Base-by-base conservation (phyloP, 2,888 invertebrate genomes). In the Alsophila aescularia region DNA sequence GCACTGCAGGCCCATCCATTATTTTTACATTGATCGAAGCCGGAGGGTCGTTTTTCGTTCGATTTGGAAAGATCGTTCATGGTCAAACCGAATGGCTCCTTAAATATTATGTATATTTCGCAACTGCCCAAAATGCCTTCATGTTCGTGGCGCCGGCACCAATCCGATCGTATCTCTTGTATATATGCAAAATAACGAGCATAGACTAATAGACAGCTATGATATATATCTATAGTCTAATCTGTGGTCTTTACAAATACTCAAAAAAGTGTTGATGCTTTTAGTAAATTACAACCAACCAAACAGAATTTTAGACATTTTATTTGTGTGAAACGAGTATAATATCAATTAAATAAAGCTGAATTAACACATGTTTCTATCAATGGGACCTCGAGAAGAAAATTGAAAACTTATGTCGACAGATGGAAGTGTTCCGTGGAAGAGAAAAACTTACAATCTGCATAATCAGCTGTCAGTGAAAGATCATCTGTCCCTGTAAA, bases 391-490 rank as follows among this genome's bases (percentile, higher is more conserved):
- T 62, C 61, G 55, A 76, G 65, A 75, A 84, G 75, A 70, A 72
- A 70, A 78, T 74, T 79, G 67, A 78, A 79, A 83, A 81, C 76
- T 71, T 77, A 76, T 77, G 72, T 77, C 78, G 79, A 79, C 86
- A 80, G 76, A 88, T 90, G 86, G 83, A 90, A 86, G 87, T 87
- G 86, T 80, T 83, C 79, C 84, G 87, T 86, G 84, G 79, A 83
- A 78, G 76, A 87, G 88, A 87, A 91, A 90, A 91, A 89, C 90
- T 87, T 86, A 85, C 90, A 88, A 87, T 92, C 90, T 90, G 89
- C 92, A 91, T 92, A 92, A 92, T 92, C 92, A 92, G 92, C 91
- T 92, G 92, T 92, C 92, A 92, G 85, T 89, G 89, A 92, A 85
- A 88, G 87, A 92, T 92, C 92, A 92, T 90, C 91, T 92, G 92